Conservation (phyloP, 92 coral and sea anemone genomes). For the Diadumene lineata region DNA sequence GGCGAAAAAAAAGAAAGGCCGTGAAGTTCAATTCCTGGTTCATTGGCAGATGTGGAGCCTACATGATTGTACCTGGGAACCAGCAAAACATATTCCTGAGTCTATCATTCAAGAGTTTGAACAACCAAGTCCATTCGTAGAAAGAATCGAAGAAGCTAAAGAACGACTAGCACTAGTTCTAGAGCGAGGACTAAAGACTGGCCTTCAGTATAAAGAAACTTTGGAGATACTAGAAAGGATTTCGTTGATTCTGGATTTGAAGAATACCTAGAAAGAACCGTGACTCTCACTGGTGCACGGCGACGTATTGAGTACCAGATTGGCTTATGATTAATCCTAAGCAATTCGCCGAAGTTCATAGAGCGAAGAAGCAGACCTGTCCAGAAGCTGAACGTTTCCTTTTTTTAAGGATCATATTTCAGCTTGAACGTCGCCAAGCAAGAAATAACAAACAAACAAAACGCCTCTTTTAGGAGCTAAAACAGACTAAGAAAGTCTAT, state of each 20-base stretch:
- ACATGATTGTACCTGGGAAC: constrained; percentile 29
- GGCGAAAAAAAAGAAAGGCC: constrained; percentile 5
- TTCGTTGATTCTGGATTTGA: constrained; percentile 13
- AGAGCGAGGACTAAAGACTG: constrained; percentile 17
- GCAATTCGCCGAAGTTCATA: constrained; percentile 17
- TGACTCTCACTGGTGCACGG: constrained; percentile 5
- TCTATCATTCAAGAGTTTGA: constrained; percentile 5
- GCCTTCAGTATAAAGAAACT: background rate
- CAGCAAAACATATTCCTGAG: constrained; percentile 1
- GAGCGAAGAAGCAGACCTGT: constrained; percentile 8
- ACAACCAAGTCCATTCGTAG: constrained; percentile 12
- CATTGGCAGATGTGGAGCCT: constrained; percentile 13
- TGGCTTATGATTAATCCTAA: background rate
- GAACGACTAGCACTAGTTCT: constrained; percentile 10
- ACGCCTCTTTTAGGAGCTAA: too few relatives aligned
- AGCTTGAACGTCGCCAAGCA: too few relatives aligned
- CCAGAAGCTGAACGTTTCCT: constrained; percentile 14
- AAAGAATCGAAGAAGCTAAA: constrained; percentile 13
- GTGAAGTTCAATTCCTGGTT: constrained; percentile 1
- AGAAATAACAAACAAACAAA: too few relatives aligned
- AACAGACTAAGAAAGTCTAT: too few relatives aligned
- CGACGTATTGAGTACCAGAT: constrained; percentile 21
- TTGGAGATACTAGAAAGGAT: constrained; percentile 1
- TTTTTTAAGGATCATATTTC: constrained; percentile 20
- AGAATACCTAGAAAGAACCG: constrained; percentile 10